Evolutionary conservation across 2,888 invertebrate species (phyloP), one percentile per base, ranked within the genome.

Genomic region (Hirtodrosophila histrioides): DNA sequence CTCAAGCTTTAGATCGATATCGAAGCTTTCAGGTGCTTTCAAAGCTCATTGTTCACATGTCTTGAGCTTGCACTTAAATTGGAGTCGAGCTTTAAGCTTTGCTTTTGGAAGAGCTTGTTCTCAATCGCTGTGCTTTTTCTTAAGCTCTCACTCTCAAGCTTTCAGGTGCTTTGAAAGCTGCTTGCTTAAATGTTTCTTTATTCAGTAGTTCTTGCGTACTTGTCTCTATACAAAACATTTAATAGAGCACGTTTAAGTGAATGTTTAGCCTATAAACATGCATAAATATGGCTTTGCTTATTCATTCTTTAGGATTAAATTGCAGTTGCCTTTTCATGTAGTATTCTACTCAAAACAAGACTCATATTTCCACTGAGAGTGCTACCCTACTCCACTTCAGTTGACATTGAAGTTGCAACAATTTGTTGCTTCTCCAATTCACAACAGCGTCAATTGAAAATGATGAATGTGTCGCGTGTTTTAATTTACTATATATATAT

Each of bases 401-500:
- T 57, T 73, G 73, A 61, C 73, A 73, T 73, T 73, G 73, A 73
- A 73, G 69, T 73, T 73, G 60, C 67, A 63, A 48, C 24, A 51
- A 39, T 41, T 57, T 24, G 11, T 46, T 40, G 48, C 58, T 40
- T 53, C 69, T 72, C 56, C 73, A 73, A 61, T 73, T 73, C 69
- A 54, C 40, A 73, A 73, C 55, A 62, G 53, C 43, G 56, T 62
- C 75, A 83, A 80, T 84, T 84, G 80, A 74, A 56, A 64, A 82
- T 78, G 80, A 84, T 82, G 81, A 82, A 80, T 83, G 75, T 70
- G 71, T 82, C 39, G 78, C 65, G 79, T 77, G 70, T 68, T 76
- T 79, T 68, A 69, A 79, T 75, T 78, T 73, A n/a, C n/a, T n/a
- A n/a, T n/a, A 54, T 17, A 27, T 27, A 27, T 27, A 27, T 27